Evolutionary conservation across 35 echinoderm and acorn worm species (phyloP).

Genomic region (Heliocidaris tuberculata): DNA sequence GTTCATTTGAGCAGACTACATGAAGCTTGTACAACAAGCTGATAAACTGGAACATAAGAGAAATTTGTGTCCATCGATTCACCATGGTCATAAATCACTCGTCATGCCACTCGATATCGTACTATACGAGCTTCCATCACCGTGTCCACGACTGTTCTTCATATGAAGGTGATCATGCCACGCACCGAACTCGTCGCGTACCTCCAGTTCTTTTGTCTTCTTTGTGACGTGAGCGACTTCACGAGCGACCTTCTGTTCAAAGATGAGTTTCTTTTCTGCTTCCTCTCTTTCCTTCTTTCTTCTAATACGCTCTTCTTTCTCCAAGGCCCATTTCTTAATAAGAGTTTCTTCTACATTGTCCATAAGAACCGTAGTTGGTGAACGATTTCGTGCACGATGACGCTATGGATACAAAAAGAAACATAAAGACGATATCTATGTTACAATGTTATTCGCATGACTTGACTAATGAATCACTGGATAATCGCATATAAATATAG

Average conservation of each 20-base stretch:
- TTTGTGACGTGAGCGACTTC: conserved; percentile 54
- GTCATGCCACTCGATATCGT: background rate
- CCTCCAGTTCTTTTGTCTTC: conserved; percentile 16
- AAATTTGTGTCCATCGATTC: background rate
- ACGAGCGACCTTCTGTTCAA: conserved; percentile 48
- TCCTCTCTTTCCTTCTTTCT: conserved; percentile 54
- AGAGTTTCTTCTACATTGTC: conserved; percentile 83
- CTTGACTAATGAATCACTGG: too few relatives aligned
- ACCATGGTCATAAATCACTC: conserved; percentile 20
- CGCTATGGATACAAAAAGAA: conserved; percentile 51
- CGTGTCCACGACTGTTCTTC: background rate
- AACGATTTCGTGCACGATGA: conserved; percentile 67
- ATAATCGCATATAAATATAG: too few relatives aligned
- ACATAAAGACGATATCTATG: background rate
- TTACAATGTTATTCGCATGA: background rate
- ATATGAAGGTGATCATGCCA: conserved; percentile 32
- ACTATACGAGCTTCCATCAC: background rate
- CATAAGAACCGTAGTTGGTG: conserved; percentile 80
- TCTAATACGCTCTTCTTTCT: conserved; percentile 55
- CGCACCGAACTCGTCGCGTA: conserved; percentile 29
- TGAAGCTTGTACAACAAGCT: too few relatives aligned
- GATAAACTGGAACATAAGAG: too few relatives aligned
- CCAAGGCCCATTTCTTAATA: conserved; percentile 63
- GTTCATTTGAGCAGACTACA: too few relatives aligned
- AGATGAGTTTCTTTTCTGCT: conserved; percentile 54